Evolutionary conservation across 1,140 invertebrate species (phyloP).

Genomic region (Cardiocondyla obscurior): DNA sequence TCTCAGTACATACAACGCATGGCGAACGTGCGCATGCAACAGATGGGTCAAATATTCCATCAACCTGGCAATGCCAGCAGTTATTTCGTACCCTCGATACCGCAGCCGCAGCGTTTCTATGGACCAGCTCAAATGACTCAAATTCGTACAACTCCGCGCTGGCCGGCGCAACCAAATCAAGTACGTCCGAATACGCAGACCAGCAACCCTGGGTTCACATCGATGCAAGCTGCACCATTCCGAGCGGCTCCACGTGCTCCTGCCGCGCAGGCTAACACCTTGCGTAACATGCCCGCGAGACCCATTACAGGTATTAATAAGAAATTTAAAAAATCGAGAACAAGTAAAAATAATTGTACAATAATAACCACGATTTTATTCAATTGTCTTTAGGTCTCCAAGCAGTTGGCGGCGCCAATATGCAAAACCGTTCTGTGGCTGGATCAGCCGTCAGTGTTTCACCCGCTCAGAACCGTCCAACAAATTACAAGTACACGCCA

Average conservation of each 20-base stretch:
- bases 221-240: constrained; percentile 86
- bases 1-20: constrained; percentile 99
- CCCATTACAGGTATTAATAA: constrained; percentile 88
- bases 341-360: not conserved
- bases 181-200: constrained; percentile 89
- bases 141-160: constrained; percentile 93
- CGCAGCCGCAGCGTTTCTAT: constrained; percentile 94
- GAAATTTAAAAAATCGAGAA: not conserved
- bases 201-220: constrained; percentile 88
- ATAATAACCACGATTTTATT: not conserved
- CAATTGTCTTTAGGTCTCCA: constrained; percentile 86
- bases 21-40: constrained; percentile 97
- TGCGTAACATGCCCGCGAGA: constrained; percentile 90
- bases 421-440: constrained; percentile 84
- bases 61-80: constrained; percentile 91
- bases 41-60: constrained; percentile 95
- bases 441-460: constrained; percentile 87
- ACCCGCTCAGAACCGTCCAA: constrained; percentile 86
- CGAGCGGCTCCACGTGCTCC: constrained; percentile 85
- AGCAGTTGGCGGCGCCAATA: constrained; percentile 83
- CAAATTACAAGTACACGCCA: constrained; percentile 93
- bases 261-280: constrained; percentile 87
- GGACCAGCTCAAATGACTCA: constrained; percentile 94
- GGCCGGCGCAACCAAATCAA: constrained; percentile 91
- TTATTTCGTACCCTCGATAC: constrained; percentile 96